Evolutionary conservation across 2,797 vertebrate genomes (phyloP), one percentile per base, ranked within the genome.

Genomic region (Cuniculus paca): DNA sequence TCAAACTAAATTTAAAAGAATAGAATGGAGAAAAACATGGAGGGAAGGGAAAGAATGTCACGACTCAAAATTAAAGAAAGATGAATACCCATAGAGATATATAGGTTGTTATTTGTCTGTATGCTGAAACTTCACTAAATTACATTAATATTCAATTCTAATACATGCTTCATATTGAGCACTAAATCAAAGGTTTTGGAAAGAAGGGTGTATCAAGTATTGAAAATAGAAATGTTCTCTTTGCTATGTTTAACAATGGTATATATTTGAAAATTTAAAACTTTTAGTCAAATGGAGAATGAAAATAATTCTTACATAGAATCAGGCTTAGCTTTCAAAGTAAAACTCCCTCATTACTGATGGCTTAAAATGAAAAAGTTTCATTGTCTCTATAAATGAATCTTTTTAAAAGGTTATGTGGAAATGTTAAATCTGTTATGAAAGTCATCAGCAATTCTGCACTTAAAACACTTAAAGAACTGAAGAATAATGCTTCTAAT

Each of bases 391-490:
- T 94, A 58, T 39, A 93, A 92, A 90, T 75, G n/a, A 90, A 65
- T 84, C 19, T 68, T 86, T 89, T 88, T 89, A 81, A 95, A 97
- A 92, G 48, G 14, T 56, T 88, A 34, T 52, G 70, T 86, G 17
- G 50, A 92, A 80, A 86, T 84, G n/a, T 92, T 86, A 96, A 94
- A 92, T 91, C 36, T 95, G 93, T 95, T 48, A 84, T 89, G 42
- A 39, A 60, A 94, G 56, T 61, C 36, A 16, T 45, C 84, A 63
- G 86, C 39, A 92, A 83, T 34, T 28, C 10, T 94, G 28, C 24
- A 94, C 58, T 90, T 94, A 94, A 80, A 95, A 54, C 28, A 86
- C 16, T 95, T 39, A 65, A 87, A 94, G 39, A 83, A 48, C 22
- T 34, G 9, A 74, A 75, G 34, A 86, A 87, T 68, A 80, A 60